Conservation (phyloP, 53 echinoderm and acorn worm genomes). For the Henricia sp. region DNA sequence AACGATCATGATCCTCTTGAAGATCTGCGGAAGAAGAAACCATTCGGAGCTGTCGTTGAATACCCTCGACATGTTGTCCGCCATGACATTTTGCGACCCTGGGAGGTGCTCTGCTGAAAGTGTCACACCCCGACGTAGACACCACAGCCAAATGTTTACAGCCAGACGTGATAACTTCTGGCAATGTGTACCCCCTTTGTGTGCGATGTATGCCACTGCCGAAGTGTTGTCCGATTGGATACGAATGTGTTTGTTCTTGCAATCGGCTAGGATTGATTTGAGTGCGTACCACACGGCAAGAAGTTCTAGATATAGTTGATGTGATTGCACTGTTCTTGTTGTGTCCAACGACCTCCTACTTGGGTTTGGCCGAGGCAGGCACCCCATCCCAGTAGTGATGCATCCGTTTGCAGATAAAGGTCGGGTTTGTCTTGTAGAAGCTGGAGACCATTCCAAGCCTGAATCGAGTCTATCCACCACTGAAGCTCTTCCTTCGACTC, state of each 20-base stretch:
- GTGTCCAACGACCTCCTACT: neutral
- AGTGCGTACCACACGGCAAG: neutral
- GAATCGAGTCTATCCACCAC: neutral
- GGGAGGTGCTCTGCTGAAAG: neutral
- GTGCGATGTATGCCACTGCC: neutral
- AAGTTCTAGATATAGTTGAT: constrained; percentile 1
- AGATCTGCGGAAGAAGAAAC: neutral
- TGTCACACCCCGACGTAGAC: neutral
- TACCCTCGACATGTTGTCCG: neutral
- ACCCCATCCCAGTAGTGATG: constrained; percentile 15
- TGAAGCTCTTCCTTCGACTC: neutral
- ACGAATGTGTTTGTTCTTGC: neutral
- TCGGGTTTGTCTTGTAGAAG: neutral
- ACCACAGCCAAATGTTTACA: neutral
- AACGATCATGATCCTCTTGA: neutral
- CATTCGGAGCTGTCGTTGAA: neutral
- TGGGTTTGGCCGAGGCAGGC: neutral
- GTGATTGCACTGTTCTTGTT: neutral
- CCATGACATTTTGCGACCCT: neutral
- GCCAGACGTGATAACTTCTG: neutral
- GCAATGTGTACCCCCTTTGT: neutral
- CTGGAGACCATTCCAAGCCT: neutral
- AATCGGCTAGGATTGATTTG: neutral
- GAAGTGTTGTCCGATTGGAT: neutral
- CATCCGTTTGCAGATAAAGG: neutral